Conservation (phyloP, 2,797 vertebrate species). For the Aythya fuligula region DNA sequence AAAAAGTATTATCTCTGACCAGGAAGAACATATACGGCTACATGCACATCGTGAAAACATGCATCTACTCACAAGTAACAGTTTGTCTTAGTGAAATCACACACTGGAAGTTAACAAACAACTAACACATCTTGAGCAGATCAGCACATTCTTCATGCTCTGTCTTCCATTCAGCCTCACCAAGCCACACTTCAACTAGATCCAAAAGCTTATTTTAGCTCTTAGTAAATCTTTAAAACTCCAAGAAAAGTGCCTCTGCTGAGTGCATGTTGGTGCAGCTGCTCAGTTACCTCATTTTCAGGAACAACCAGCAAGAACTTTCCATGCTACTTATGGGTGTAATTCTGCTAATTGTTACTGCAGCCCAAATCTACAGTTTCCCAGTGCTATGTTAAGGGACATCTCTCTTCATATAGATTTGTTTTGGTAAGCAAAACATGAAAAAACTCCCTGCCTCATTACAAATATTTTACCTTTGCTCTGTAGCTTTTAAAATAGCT, state of each 20-base stretch:
- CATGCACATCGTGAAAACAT: neutral
- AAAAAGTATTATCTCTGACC: neutral
- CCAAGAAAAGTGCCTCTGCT: neutral
- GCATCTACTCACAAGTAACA: neutral
- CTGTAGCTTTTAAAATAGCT: neutral
- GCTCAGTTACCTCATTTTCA: conserved; percentile 34
- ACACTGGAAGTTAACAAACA: neutral
- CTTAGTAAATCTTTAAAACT: neutral
- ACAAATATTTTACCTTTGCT: neutral
- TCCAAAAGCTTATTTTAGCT: neutral
- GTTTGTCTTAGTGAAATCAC: neutral
- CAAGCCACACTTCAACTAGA: neutral
- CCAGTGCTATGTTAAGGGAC: neutral
- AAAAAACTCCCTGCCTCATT: neutral
- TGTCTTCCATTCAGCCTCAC: neutral
- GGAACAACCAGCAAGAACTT: neutral
- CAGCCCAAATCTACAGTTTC: neutral
- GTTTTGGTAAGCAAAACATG: neutral
- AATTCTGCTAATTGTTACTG: neutral
- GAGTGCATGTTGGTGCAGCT: conserved; percentile 35
- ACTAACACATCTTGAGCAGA: neutral
- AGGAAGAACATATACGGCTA: neutral
- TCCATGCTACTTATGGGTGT: neutral
- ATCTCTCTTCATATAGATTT: neutral
- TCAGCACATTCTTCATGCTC: conserved; percentile 41